Conservation (phyloP, 2,888 invertebrate species). For the Cybosia mesomella region DNA sequence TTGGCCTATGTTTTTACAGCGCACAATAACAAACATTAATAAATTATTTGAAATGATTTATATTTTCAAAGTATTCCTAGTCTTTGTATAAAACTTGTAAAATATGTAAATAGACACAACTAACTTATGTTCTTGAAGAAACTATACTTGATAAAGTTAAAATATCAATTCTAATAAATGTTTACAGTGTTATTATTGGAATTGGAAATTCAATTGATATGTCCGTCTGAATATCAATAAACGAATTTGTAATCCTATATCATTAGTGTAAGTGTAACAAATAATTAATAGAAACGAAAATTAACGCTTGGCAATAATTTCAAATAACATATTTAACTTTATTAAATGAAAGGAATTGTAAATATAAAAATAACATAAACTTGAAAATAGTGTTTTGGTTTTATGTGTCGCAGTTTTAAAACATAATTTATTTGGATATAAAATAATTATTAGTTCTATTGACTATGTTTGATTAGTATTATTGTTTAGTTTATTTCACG, state of each 20-base stretch:
- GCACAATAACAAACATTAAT: slow-evolving; percentile 52
- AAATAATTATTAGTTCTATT: slow-evolving; percentile 43
- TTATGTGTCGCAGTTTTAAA: slow-evolving; percentile 31
- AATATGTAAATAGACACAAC: slow-evolving; percentile 72
- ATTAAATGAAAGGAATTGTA: slow-evolving; percentile 40
- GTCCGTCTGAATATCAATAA: slow-evolving; percentile 83
- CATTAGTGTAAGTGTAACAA: slow-evolving; percentile 76
- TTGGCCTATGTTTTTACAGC: slow-evolving; percentile 52
- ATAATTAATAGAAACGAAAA: slow-evolving; percentile 65
- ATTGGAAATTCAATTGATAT: slow-evolving; percentile 81
- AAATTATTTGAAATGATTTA: slow-evolving; percentile 55
- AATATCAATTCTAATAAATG: slow-evolving; percentile 71
- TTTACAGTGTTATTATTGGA: slow-evolving; percentile 76
- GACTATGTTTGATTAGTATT: slow-evolving; percentile 47
- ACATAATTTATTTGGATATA: slow-evolving; percentile 39
- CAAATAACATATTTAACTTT: slow-evolving; percentile 54
- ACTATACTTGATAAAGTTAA: slow-evolving; percentile 57
- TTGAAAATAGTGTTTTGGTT: slow-evolving; percentile 32
- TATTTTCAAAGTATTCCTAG: slow-evolving; percentile 74
- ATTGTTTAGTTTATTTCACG: slow-evolving; percentile 72
- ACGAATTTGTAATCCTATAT: slow-evolving; percentile 84
- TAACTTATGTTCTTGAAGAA: slow-evolving; percentile 44
- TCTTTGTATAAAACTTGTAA: slow-evolving; percentile 77
- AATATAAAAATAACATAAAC: slow-evolving; percentile 38
- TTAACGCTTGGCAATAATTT: slow-evolving; percentile 85